phyloP scores from a whole-genome alignment of 2,797 vertebrate genomes.

The Leuciscus waleckii region DNA sequence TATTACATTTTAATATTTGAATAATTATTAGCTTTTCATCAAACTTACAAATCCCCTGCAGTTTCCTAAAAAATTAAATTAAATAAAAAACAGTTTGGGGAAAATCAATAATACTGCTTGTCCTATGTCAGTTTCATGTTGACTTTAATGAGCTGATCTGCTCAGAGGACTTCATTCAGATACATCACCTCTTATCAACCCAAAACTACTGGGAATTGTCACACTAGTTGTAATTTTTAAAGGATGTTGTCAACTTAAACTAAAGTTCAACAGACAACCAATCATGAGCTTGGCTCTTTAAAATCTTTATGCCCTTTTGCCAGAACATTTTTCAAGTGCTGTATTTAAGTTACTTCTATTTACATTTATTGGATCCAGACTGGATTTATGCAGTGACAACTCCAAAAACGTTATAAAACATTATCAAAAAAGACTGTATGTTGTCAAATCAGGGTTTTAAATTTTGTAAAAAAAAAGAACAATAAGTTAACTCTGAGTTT shows the following conservation, averaged over 20 bases:
- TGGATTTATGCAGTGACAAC: too few species aligned
- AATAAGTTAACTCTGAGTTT: background rate
- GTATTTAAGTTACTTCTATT: background rate
- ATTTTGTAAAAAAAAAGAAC: background rate
- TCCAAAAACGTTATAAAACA: too few species aligned
- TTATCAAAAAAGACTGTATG: too few species aligned
- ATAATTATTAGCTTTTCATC: background rate
- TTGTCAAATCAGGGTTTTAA: background rate
- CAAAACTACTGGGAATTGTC: background rate
- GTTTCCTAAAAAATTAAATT: background rate
- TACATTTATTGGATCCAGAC: background rate
- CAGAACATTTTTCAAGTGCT: background rate
- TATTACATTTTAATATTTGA: background rate
- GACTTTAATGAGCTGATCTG: slow-evolving; percentile 4
- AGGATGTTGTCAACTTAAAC: background rate
- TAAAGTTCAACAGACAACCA: background rate
- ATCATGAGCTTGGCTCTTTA: background rate
- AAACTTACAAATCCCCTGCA: background rate
- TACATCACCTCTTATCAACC: background rate
- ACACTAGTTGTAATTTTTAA: background rate
- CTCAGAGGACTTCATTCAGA: slow-evolving; percentile 13
- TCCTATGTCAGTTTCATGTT: background rate
- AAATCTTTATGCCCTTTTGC: background rate
- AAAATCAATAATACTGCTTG: background rate
- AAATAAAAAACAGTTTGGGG: background rate